Evolutionary conservation across 2,888 invertebrate species (phyloP).

Genomic region (Herminia tarsipennalis): DNA sequence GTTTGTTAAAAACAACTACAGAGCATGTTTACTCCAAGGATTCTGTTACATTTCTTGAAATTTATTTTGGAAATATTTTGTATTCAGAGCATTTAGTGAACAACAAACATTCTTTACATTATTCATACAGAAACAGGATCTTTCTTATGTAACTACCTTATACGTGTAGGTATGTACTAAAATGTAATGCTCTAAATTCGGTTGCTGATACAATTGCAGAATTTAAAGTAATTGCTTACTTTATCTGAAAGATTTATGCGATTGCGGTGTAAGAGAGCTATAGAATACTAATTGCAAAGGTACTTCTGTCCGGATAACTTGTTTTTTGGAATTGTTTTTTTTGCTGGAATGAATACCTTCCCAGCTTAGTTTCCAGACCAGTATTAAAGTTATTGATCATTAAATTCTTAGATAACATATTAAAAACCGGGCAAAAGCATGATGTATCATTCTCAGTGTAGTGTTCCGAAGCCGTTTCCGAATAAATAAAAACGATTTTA

Average conservation of each 20-base stretch:
- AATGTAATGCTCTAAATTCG: slow-evolving; percentile 12
- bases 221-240: slow-evolving; percentile 15
- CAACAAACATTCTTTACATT: slow-evolving; percentile 1
- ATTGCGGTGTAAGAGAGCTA: slow-evolving; percentile 9
- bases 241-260: slow-evolving; percentile 26
- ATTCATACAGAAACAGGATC: slow-evolving; percentile 10
- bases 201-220: slow-evolving; percentile 9
- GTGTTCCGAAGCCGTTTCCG: too few relatives aligned
- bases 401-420: too few relatives aligned
- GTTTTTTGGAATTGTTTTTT: background rate
- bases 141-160: background rate
- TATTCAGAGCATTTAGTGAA: slow-evolving; percentile 5
- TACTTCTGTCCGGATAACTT: too few relatives aligned
- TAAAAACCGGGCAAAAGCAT: too few relatives aligned
- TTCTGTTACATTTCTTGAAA: too few relatives aligned
- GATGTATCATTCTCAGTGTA: too few relatives aligned
- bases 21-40: too few relatives aligned
- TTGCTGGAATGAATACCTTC: background rate
- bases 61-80: too few relatives aligned
- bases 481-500: too few relatives aligned
- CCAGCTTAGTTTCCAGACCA: too few relatives aligned
- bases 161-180: background rate
- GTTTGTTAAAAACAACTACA: too few relatives aligned
- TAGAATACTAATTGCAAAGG: slow-evolving; percentile 34
- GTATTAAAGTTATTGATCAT: too few relatives aligned